Conservation (phyloP, 2,888 invertebrate species). For the Coremacera marginata region DNA sequence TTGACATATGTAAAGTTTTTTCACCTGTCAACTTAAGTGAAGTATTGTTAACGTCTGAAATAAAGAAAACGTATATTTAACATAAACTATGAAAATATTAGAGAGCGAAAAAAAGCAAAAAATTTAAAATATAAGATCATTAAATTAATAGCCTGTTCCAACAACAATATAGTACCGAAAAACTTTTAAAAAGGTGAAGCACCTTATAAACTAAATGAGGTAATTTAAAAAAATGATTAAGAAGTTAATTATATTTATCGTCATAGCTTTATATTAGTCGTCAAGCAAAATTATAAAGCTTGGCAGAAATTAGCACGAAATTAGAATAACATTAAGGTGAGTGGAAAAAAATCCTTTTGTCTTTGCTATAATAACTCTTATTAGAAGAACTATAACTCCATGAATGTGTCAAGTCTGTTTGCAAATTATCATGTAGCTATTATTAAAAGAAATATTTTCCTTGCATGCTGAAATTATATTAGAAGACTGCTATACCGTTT, state of each 20-base stretch:
- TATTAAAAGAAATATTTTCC: too few relatives aligned
- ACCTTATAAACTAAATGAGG: background rate
- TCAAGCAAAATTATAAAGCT: background rate
- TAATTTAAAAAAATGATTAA: background rate
- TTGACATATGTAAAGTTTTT: background rate
- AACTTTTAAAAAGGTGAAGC: background rate
- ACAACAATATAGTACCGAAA: background rate
- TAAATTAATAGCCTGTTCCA: background rate
- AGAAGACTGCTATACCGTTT: too few relatives aligned
- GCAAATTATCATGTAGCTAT: too few relatives aligned
- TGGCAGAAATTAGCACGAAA: too few relatives aligned
- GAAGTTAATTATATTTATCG: background rate
- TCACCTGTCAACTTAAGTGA: constrained; percentile 7
- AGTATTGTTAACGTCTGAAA: background rate
- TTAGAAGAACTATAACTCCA: too few relatives aligned
- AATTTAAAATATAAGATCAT: background rate
- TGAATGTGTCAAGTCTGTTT: too few relatives aligned
- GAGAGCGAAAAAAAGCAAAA: background rate
- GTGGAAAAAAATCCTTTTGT: too few relatives aligned
- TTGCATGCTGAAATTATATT: too few relatives aligned
- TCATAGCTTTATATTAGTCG: background rate
- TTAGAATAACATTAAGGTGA: too few relatives aligned
- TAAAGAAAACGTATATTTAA: background rate
- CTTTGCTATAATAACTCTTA: too few relatives aligned
- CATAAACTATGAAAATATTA: background rate